These are phyloP conservation scores for Agrilus mali DNA, from an alignment of 2,888 invertebrate species.

Conservation along the genomic window DNA sequence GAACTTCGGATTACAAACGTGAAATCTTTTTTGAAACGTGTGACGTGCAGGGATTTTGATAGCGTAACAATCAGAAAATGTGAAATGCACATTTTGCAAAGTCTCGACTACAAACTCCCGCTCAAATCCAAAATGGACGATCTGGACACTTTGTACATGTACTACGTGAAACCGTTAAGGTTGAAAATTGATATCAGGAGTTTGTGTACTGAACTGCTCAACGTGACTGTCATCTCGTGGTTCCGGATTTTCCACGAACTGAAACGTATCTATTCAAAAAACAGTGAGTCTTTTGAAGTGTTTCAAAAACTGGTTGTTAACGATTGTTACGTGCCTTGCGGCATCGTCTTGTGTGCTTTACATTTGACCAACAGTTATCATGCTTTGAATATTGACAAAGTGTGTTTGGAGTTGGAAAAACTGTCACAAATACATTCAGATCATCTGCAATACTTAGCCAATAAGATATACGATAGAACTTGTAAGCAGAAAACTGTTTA, in stretches of 20 bases:
- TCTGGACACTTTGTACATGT: conserved; percentile 23
- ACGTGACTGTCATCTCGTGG: conserved; percentile 19
- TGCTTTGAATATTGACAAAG: conserved; percentile 15
- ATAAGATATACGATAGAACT: conserved; percentile 12
- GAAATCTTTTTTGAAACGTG: conserved; percentile 15
- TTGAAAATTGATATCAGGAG: conserved; percentile 19
- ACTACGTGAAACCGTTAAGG: conserved; percentile 20
- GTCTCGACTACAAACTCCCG: conserved; percentile 21
- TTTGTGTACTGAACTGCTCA: conserved; percentile 22
- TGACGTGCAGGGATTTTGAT: conserved; percentile 16
- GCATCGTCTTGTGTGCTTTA: conserved; percentile 21
- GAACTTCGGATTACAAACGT: conserved; percentile 19
- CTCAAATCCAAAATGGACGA: conserved; percentile 23
- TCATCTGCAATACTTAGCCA: conserved; percentile 20
- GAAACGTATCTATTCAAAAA: conserved; percentile 20
- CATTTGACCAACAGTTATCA: conserved; percentile 20
- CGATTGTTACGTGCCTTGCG: conserved; percentile 24
- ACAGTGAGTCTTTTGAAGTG: conserved; percentile 15
- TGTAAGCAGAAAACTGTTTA: no score
- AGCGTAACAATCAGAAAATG: conserved; percentile 13
- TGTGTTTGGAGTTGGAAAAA: conserved; percentile 18
- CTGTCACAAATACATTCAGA: conserved; percentile 21
- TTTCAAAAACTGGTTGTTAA: conserved; percentile 21
- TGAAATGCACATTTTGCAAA: conserved; percentile 22
- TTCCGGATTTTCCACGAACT: conserved; percentile 20